Evolutionary conservation across 2,888 invertebrate genomes (phyloP), one percentile per base, ranked within the genome.

Genomic region (Zaprionus obscuricornis): DNA sequence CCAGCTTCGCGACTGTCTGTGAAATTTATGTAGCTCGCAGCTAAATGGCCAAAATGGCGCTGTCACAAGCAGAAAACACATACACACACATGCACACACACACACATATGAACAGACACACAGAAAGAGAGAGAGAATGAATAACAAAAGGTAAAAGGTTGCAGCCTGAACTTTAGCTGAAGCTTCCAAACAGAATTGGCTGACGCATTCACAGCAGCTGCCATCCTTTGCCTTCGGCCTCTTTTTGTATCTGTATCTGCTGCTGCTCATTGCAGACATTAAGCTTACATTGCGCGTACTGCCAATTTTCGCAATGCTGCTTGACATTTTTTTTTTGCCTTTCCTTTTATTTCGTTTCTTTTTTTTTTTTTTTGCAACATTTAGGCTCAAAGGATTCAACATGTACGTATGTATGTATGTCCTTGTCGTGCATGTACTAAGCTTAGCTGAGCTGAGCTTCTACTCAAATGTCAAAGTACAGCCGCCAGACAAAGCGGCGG

Each of bases 11-110:
- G 40, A 56, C 59, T 77, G 78, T 73, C 69, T 64, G 63, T 40
- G 10, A 65, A 75, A 81, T 72, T 64, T 83, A 72, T 69, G 65
- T 60, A 64, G 67, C 81, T 59, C 20, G 33, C 56, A 51, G 60
- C 47, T n/a, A 58, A 62, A 55, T 42, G 54, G 27, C 49, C 55
- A 70, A 66, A 69, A 70, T 49, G 60, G 26, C 27, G 70, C 34
- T 70, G 68, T 47, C 79, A 76, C 76, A 71, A 58, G 49, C 62
- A 79, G 66, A 39, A 34, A 54, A 43, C 34, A 43, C 51, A 27
- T 37, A 27, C 34, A 20, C 8, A 14, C 26, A 34, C 18, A 29
- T 20, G 17, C 34, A 60, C 59, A 63, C 31, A 33, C 34, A 64
- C 37, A 42, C 7, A 27, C 29, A 22, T 55, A 40, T 22, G 22